A percentile compares a stretch with the other conserved stretches of the same genome.
phyloP scores from a whole-genome alignment of 2,888 invertebrate genomes.

The Drosophila barbarae region DNA sequence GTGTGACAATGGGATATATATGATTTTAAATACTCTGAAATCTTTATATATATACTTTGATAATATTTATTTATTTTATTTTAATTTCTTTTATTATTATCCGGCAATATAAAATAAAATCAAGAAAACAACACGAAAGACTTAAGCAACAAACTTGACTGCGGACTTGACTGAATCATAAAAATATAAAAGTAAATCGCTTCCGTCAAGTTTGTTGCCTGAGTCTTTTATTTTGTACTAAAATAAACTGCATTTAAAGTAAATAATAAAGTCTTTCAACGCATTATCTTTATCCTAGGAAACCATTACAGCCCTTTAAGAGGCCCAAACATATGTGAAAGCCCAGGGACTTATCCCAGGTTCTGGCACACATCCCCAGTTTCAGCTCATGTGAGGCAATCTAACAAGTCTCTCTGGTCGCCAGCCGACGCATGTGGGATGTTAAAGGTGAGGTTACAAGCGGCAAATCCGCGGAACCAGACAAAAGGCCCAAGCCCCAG shows the following conservation, averaged over 20 bases:
- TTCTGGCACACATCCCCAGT: constrained; percentile 18
- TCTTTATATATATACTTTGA: too few species aligned
- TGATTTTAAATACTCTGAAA: constrained; percentile 13
- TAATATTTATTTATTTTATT: too few species aligned
- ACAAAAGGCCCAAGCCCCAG: constrained; percentile 39
- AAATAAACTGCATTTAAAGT: too few species aligned
- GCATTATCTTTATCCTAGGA: not conserved
- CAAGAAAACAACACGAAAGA: too few species aligned
- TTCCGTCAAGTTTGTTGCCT: too few species aligned
- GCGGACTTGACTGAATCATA: too few species aligned
- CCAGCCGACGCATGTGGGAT: constrained; percentile 74
- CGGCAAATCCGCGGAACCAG: constrained; percentile 46
- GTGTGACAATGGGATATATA: not conserved
- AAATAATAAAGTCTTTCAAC: not conserved
- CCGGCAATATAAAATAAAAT: too few species aligned
- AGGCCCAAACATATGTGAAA: not conserved
- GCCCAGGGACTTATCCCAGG: constrained; percentile 7
- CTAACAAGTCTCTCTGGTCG: constrained; percentile 36
- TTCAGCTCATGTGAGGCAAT: constrained; percentile 39
- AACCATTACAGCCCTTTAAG: not conserved
- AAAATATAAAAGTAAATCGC: too few species aligned
- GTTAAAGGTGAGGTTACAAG: constrained; percentile 77
- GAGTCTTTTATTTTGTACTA: not conserved
- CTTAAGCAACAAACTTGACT: too few species aligned
- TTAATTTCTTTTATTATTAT: too few species aligned